These are phyloP conservation scores for Galerucella nymphaeae DNA, from an alignment of 2,888 invertebrate species.

Conservation along the genomic window DNA sequence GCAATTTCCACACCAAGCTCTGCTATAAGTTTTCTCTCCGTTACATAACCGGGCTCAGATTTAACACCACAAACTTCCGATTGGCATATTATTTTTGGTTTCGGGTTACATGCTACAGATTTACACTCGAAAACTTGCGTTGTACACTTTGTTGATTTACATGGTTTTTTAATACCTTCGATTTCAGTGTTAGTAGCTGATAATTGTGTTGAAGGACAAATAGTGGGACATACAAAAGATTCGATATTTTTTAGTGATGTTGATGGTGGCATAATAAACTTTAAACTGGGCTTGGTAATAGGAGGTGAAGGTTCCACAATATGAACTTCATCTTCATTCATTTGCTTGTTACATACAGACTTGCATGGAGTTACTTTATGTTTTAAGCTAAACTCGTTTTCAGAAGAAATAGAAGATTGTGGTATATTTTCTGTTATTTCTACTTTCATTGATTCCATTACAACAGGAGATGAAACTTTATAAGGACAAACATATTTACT, in stretches of 20 bases:
- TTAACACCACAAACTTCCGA: background rate
- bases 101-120: background rate
- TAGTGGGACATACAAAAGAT: too few relatives aligned
- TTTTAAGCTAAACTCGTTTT: too few relatives aligned
- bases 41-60: background rate
- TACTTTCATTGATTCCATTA: too few relatives aligned
- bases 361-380: too few relatives aligned
- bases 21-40: background rate
- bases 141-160: background rate
- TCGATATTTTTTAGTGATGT: background rate
- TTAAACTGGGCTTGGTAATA: too few relatives aligned
- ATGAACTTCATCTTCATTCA: too few relatives aligned
- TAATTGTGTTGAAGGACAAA: background rate
- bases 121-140: background rate
- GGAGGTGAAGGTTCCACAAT: too few relatives aligned
- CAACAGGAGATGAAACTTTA: too few relatives aligned
- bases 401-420: too few relatives aligned
- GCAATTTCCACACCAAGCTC: background rate
- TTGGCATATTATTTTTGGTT: slow-evolving; percentile 1
- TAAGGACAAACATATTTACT: background rate
- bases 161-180: background rate
- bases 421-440: too few relatives aligned
- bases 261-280: background rate
- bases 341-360: too few relatives aligned
- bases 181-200: background rate